These are phyloP conservation scores for Gymnocephalus cernua DNA, from an alignment of 2,113 vertebrate genomes.

Conservation along the genomic window DNA sequence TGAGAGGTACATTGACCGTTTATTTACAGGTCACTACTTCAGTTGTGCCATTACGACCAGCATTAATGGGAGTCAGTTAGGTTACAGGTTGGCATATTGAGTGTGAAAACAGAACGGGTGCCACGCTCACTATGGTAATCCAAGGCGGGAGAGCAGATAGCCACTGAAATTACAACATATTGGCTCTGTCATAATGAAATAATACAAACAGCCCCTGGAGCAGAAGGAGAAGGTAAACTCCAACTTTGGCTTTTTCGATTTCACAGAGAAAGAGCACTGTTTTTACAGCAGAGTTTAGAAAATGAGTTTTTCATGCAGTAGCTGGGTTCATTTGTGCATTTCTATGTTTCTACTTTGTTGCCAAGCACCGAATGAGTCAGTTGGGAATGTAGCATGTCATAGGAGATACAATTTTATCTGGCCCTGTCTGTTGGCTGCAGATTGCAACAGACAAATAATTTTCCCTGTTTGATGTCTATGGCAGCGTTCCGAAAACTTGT, in stretches of 20 bases:
- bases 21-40: constrained; percentile 24
- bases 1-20: constrained; percentile 16
- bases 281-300: constrained; percentile 54
- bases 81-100: constrained; percentile 30
- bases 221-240: constrained; percentile 49
- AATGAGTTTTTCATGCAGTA: constrained; percentile 52
- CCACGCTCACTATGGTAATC: constrained; percentile 29
- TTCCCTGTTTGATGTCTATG: constrained; percentile 61
- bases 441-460: constrained; percentile 70
- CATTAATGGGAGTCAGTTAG: constrained; percentile 43
- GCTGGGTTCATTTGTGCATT: constrained; percentile 58
- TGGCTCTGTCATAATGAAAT: constrained; percentile 68
- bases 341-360: constrained; percentile 56
- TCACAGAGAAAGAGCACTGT: constrained; percentile 47
- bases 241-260: constrained; percentile 52
- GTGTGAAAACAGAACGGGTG: constrained; percentile 43
- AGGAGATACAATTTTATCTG: constrained; percentile 70
- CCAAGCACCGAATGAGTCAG: constrained; percentile 53
- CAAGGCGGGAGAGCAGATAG: constrained; percentile 50
- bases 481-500: constrained; percentile 44
- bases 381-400: constrained; percentile 58
- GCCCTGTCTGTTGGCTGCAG: constrained; percentile 67
- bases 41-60: constrained; percentile 14
- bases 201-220: constrained; percentile 45
- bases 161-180: constrained; percentile 72